These are phyloP conservation scores for Thereva nobilitata DNA, from an alignment of 2,888 invertebrate genomes.

Conservation along the genomic window DNA sequence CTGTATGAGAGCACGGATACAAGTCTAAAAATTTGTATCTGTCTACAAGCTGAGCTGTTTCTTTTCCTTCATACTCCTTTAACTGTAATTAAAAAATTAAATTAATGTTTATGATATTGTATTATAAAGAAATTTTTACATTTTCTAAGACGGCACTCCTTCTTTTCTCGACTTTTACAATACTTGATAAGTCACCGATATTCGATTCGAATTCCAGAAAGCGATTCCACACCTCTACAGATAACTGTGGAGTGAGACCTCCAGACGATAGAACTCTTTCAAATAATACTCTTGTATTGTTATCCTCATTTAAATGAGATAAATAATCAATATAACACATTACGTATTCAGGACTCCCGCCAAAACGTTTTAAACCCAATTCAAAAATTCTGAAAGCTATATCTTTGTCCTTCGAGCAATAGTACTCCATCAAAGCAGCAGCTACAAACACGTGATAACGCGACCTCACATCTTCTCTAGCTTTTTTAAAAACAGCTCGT, in stretches of 20 bases:
- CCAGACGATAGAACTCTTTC: conserved; percentile 94
- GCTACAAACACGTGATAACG: conserved; percentile 95
- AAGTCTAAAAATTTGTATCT: conserved; percentile 94
- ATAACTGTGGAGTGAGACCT: conserved; percentile 86
- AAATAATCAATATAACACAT: conserved; percentile 95
- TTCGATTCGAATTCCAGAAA: conserved; percentile 99
- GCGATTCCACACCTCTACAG: conserved; percentile 97
- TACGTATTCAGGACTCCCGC: conserved; percentile 92
- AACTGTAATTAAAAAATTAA: conserved; percentile 62
- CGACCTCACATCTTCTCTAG: conserved; percentile 83
- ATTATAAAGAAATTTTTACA: conserved; percentile 59
- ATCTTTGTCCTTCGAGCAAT: conserved; percentile 97
- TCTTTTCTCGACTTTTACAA: conserved; percentile 95
- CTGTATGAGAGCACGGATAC: conserved; percentile 88
- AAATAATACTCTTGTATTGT: conserved; percentile 98
- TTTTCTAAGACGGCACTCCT: conserved; percentile 89
- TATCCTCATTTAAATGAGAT: conserved; percentile 98
- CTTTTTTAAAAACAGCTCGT: conserved; percentile 90
- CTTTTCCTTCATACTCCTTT: conserved; percentile 95
- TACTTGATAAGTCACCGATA: conserved; percentile 95
- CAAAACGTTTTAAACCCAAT: conserved; percentile 94
- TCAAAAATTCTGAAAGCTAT: conserved; percentile 97
- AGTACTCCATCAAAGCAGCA: conserved; percentile 98
- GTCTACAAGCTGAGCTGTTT: conserved; percentile 95
- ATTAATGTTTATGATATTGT: conserved; percentile 11